Evolutionary conservation across 2,113 vertebrate genomes (phyloP).

Genomic region (Paradisaea rubra): DNA sequence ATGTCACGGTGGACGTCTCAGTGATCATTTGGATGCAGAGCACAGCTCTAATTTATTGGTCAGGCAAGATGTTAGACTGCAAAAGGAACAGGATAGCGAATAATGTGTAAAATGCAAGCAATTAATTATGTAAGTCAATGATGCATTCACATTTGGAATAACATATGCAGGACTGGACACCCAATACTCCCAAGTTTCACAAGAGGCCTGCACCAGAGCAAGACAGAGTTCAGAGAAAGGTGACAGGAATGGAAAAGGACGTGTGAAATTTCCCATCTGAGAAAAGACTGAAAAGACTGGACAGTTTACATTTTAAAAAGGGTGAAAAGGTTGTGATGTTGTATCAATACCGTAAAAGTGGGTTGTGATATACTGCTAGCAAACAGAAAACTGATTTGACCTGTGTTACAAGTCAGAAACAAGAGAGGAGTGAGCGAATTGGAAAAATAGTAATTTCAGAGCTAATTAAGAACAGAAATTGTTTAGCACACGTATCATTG

Average conservation of each 20-base stretch:
- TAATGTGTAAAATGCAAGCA: conserved; percentile 10
- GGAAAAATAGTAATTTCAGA: background rate
- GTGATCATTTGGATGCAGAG: conserved; percentile 7
- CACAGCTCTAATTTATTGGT: conserved; percentile 30
- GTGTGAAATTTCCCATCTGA: background rate
- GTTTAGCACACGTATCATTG: rapidly evolving
- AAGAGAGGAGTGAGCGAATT: background rate
- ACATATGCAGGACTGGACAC: background rate
- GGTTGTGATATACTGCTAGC: background rate
- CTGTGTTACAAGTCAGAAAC: background rate
- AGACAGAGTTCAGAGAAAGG: conserved; percentile 10
- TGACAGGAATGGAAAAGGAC: background rate
- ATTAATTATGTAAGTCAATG: background rate
- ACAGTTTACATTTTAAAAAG: background rate
- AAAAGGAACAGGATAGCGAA: background rate
- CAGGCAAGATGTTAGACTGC: background rate
- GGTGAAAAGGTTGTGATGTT: background rate
- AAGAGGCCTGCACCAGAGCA: background rate
- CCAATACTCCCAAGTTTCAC: background rate
- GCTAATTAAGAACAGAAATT: background rate
- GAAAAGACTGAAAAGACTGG: background rate
- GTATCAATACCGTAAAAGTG: background rate
- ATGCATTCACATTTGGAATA: conserved; percentile 18
- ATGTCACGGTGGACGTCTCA: background rate
- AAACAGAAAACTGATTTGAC: background rate